Percentiles rank a stretch among this genome's conserved stretches.
Evolutionary conservation across 2,888 invertebrate genomes (phyloP).

Genomic region (Cyclophora punctaria): DNA sequence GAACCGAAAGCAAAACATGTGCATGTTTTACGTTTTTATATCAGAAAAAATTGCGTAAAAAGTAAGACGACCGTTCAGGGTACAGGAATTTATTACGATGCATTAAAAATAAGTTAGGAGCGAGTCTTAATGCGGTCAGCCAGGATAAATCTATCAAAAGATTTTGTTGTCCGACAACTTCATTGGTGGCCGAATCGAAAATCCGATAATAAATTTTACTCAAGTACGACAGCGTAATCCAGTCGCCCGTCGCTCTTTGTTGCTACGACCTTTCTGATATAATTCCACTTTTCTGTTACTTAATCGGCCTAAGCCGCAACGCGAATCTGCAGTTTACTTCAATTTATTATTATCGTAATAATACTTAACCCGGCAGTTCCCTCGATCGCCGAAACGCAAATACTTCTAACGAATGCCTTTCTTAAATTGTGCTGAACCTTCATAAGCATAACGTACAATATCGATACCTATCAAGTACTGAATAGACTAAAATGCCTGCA

Average conservation of each 20-base stretch:
- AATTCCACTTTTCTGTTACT: constrained; percentile 68
- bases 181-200: constrained; percentile 76
- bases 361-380: not conserved
- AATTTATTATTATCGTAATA: constrained; percentile 35
- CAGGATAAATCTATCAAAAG: constrained; percentile 75
- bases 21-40: constrained; percentile 4
- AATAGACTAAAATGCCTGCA: too few species aligned
- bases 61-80: constrained; percentile 37
- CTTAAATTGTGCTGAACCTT: too few species aligned
- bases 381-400: too few species aligned
- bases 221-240: constrained; percentile 74
- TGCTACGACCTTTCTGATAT: constrained; percentile 65
- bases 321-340: constrained; percentile 41
- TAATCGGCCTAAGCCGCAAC: constrained; percentile 56
- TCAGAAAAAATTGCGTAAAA: constrained; percentile 35
- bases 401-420: too few species aligned
- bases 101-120: constrained; percentile 67
- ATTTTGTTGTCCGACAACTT: constrained; percentile 75
- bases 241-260: constrained; percentile 70
- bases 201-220: constrained; percentile 75
- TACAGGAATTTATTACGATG: constrained; percentile 60
- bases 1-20: constrained; percentile 1
- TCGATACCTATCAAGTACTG: too few species aligned
- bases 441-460: too few species aligned
- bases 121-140: constrained; percentile 69